phyloP scores from a whole-genome alignment of 2,113 vertebrate species.

The Benitochromis conjunctus region DNA sequence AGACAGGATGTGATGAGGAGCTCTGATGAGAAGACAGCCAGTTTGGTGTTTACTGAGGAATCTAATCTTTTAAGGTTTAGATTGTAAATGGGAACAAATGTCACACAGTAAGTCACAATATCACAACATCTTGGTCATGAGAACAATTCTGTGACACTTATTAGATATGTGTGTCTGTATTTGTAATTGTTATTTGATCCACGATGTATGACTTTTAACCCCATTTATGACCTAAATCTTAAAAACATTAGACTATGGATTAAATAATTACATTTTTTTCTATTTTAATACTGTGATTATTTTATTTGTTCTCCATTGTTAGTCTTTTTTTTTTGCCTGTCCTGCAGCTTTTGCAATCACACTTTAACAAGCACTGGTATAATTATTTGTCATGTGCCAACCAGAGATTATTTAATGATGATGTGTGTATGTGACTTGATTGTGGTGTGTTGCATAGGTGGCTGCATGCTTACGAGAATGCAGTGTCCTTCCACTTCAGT shows the following conservation, averaged over 20 bases:
- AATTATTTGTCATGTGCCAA: background rate
- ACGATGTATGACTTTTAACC: background rate
- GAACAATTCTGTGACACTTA: background rate
- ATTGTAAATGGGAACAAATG: background rate
- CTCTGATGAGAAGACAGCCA: background rate
- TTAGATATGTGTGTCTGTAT: background rate
- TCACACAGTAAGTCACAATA: background rate
- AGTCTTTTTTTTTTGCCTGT: background rate
- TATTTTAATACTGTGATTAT: background rate
- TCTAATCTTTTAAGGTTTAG: background rate
- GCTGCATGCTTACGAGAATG: slow-evolving; percentile 84
- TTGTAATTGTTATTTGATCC: background rate
- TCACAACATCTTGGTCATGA: background rate
- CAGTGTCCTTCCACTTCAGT: slow-evolving; percentile 91
- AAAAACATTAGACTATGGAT: background rate
- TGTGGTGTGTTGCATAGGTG: slow-evolving; percentile 71
- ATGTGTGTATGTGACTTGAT: background rate
- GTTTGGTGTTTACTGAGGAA: background rate
- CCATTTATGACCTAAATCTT: background rate
- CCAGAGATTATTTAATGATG: background rate
- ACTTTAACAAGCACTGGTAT: background rate
- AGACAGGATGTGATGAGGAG: background rate
- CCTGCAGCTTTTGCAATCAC: background rate
- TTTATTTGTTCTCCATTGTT: background rate
- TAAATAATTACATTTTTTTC: background rate